Percentiles rank a stretch among this genome's conserved stretches.
Evolutionary conservation across 2,888 invertebrate species (phyloP).

Genomic region (Halictus quadricinctus): DNA sequence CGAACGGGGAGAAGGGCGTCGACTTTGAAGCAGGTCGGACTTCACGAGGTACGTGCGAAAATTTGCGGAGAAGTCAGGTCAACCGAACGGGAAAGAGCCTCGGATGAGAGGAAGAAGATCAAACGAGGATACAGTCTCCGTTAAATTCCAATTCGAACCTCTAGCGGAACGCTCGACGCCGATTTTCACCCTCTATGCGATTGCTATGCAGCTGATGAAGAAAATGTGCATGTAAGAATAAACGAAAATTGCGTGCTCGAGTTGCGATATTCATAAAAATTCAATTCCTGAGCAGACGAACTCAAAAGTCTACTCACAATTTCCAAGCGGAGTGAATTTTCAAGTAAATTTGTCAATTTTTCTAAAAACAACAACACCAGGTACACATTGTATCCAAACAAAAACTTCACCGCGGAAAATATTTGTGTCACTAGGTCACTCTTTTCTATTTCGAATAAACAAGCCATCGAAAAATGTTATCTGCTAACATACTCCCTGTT

Average conservation of each 20-base stretch:
- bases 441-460: background rate
- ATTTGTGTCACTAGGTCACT: background rate
- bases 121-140: background rate
- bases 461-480: background rate
- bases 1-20: background rate
- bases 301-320: background rate
- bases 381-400: background rate
- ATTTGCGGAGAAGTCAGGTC: background rate
- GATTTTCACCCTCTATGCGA: too few relatives aligned
- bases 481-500: background rate
- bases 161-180: background rate
- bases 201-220: too few relatives aligned
- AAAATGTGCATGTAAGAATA: background rate
- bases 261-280: background rate
- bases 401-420: background rate
- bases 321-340: background rate
- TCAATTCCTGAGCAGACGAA: background rate
- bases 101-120: background rate
- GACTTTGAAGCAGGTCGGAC: conserved; percentile 14
- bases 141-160: background rate
- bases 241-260: background rate
- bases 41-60: conserved; percentile 12
- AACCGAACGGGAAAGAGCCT: background rate
- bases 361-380: background rate
- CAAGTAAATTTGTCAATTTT: background rate